These are phyloP conservation scores for Erythrocercus mccallii DNA, from an alignment of 2,113 vertebrate genomes.

Conservation along the genomic window DNA sequence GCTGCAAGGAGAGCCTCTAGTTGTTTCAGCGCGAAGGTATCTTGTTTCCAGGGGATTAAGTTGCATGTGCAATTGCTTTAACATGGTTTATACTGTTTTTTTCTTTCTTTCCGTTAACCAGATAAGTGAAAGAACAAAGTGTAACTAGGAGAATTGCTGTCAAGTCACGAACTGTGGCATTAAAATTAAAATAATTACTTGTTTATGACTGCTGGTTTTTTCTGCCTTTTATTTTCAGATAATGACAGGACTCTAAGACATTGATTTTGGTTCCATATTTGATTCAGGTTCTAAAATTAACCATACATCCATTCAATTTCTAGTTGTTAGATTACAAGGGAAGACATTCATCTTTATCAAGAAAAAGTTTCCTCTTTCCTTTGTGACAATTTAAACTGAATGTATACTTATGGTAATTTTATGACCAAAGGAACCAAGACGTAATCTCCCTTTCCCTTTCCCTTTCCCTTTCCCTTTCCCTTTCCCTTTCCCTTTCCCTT, in stretches of 20 bases:
- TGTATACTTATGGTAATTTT: slow-evolving; percentile 59
- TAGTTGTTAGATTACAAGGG: slow-evolving; percentile 37
- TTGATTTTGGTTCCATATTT: background rate
- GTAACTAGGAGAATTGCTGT: background rate
- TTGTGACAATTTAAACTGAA: slow-evolving; percentile 31
- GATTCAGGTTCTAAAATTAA: slow-evolving; percentile 37
- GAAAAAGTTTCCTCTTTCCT: slow-evolving; percentile 8
- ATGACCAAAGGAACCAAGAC: slow-evolving; percentile 27
- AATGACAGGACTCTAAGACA: slow-evolving; percentile 21
- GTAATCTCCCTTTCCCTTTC: background rate
- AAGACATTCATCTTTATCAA: slow-evolving; percentile 21
- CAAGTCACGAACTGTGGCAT: slow-evolving; percentile 18
- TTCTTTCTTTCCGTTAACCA: background rate
- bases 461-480: background rate
- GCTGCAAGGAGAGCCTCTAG: background rate
- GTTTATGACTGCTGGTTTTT: background rate
- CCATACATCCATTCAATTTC: slow-evolving; percentile 18
- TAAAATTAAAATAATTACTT: slow-evolving; percentile 55
- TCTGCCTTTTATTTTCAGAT: slow-evolving; percentile 31
- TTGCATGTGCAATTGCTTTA: slow-evolving; percentile 9
- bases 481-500: too few relatives aligned
- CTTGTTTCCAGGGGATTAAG: slow-evolving; percentile 2
- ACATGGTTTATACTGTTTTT: too few relatives aligned
- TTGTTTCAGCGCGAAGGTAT: background rate
- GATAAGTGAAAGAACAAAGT: slow-evolving; percentile 1